A percentile compares a stretch with the other conserved stretches of the same genome.
Conservation (phyloP, 2,888 invertebrate genomes). For the Bugula neritina region DNA sequence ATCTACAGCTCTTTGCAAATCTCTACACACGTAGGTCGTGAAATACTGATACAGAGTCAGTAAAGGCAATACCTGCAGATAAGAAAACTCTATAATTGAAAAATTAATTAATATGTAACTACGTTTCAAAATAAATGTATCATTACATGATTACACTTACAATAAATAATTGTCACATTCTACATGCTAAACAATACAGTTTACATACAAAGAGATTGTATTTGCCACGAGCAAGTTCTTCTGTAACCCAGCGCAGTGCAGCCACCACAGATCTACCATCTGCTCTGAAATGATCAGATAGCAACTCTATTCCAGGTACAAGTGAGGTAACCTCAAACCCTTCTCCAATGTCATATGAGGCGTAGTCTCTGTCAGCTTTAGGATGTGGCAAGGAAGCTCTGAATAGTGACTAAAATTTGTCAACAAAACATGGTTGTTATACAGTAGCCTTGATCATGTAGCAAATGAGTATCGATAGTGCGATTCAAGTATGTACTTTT, state of each 20-base stretch:
- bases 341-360: conserved; percentile 49
- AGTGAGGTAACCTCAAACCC: conserved; percentile 49
- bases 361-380: conserved; percentile 49
- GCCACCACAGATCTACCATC: conserved; percentile 47
- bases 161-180: too few relatives aligned
- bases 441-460: too few relatives aligned
- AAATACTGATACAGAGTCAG: conserved; percentile 50
- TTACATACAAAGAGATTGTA: conserved; percentile 49
- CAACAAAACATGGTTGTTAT: too few relatives aligned
- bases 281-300: conserved; percentile 48
- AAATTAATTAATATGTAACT: too few relatives aligned
- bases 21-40: conserved; percentile 48
- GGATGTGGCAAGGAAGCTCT: conserved; percentile 51
- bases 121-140: too few relatives aligned
- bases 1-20: conserved; percentile 48
- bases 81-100: background rate
- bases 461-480: too few relatives aligned
- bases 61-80: conserved; percentile 47
- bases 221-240: conserved; percentile 46
- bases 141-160: too few relatives aligned
- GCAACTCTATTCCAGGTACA: conserved; percentile 47
- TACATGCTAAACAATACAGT: background rate
- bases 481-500: too few relatives aligned
- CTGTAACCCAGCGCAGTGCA: conserved; percentile 47
- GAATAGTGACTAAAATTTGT: conserved; percentile 46